Percentiles rank a stretch among this genome's conserved stretches.
phyloP scores from a whole-genome alignment of 2,888 invertebrate genomes.

The Papilio elwesi region DNA sequence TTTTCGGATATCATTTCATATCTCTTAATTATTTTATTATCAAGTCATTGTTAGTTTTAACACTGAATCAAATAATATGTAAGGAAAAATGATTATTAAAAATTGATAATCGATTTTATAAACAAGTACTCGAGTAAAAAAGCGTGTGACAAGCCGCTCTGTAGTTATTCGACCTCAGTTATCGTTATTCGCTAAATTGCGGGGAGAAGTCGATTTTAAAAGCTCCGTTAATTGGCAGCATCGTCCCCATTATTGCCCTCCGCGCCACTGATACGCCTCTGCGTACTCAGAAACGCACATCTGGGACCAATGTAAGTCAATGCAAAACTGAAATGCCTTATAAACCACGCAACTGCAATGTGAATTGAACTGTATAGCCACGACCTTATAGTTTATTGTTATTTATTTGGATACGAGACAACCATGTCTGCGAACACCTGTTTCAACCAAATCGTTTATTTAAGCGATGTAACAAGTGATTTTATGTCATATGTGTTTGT shows the following conservation, averaged over 20 bases:
- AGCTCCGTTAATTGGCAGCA: conserved; percentile 72
- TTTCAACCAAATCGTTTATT: conserved; percentile 78
- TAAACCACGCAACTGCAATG: conserved; percentile 23
- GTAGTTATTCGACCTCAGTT: conserved; percentile 13
- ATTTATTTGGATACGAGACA: conserved; percentile 46
- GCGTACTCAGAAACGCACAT: conserved; percentile 77
- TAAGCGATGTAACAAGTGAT: conserved; percentile 46
- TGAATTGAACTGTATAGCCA: conserved; percentile 44
- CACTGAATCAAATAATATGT: too few species aligned
- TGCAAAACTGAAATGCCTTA: conserved; percentile 52
- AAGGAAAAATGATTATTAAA: too few species aligned
- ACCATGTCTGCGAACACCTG: conserved; percentile 78
- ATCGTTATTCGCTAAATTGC: conserved; percentile 41
- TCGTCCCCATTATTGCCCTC: conserved; percentile 70
- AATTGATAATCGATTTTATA: too few species aligned
- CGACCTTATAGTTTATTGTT: conserved; percentile 43
- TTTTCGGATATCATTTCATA: too few species aligned
- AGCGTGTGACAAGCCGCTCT: conserved; percentile 8
- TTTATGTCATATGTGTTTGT: conserved; percentile 38
- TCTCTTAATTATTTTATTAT: too few species aligned
- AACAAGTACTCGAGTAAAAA: background rate
- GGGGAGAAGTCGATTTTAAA: conserved; percentile 53
- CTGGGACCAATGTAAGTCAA: conserved; percentile 76
- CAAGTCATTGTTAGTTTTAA: too few species aligned
- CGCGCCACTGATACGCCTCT: conserved; percentile 73